phyloP scores from a whole-genome alignment of 1,140 invertebrate species.

The Telenomus remus region DNA sequence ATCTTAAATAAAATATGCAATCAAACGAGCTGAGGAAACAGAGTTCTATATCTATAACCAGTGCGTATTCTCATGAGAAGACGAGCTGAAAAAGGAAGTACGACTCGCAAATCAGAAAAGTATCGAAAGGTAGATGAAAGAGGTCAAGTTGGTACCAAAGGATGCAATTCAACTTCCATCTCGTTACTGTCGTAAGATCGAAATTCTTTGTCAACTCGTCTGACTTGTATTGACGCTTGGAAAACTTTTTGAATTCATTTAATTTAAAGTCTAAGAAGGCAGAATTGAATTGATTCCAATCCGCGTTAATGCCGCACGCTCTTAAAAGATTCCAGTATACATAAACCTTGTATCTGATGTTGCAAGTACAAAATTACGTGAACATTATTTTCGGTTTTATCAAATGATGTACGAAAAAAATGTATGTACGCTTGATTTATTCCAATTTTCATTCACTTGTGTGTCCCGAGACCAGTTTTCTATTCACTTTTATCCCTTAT shows the following conservation, averaged over 20 bases:
- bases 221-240: conserved; percentile 49
- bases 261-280: conserved; percentile 48
- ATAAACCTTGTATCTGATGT: no score
- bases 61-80: no score
- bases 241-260: conserved; percentile 51
- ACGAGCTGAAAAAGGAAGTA: neutral
- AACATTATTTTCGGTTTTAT: conserved; percentile 10
- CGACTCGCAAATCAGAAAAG: conserved; percentile 16
- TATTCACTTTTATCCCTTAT: no score
- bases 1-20: no score
- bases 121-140: conserved; percentile 33
- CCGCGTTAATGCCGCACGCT: conserved; percentile 24
- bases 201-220: conserved; percentile 56
- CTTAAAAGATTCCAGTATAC: no score
- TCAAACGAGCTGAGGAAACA: no score
- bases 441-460: no score
- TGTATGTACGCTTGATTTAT: no score
- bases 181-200: conserved; percentile 53
- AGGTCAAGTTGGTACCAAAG: conserved; percentile 46
- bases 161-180: conserved; percentile 55
- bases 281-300: conserved; percentile 52
- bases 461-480: no score
- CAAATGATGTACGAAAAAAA: neutral
- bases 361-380: conserved; percentile 7
- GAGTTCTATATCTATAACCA: no score